These are phyloP conservation scores for Drosophila flavopinicola DNA, from an alignment of 2,888 invertebrate genomes.

Conservation along the genomic window DNA sequence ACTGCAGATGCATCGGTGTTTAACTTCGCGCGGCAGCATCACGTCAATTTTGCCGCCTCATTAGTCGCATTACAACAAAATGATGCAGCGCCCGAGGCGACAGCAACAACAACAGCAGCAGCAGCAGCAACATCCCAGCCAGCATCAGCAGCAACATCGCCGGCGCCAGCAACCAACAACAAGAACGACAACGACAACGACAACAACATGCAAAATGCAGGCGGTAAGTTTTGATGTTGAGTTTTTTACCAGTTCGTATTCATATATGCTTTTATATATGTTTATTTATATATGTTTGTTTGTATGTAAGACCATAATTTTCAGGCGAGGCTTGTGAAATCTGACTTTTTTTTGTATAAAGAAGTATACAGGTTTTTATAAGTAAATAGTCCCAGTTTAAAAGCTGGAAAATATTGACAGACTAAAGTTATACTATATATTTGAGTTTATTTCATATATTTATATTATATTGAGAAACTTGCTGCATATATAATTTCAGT, in stretches of 20 bases:
- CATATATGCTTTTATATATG: constrained; percentile 18
- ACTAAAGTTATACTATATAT: too few species aligned
- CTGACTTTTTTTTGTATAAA: too few species aligned
- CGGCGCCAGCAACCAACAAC: constrained; percentile 67
- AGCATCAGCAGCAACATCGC: constrained; percentile 41
- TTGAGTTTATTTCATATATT: too few species aligned
- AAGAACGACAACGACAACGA: constrained; percentile 50
- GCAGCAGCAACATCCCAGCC: constrained; percentile 40
- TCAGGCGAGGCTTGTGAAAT: constrained; percentile 10
- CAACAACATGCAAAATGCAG: constrained; percentile 73
- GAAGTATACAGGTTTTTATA: too few species aligned
- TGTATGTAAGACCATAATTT: constrained; percentile 7
- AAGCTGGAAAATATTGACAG: too few species aligned
- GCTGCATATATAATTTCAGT: too few species aligned
- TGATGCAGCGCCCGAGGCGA: constrained; percentile 72
- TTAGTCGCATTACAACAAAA: constrained; percentile 77
- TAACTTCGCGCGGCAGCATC: constrained; percentile 67
- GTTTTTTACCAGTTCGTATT: constrained; percentile 19
- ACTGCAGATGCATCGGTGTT: constrained; percentile 50
- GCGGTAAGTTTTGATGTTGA: constrained; percentile 72
- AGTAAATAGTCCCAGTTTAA: too few species aligned
- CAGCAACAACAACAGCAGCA: constrained; percentile 36
- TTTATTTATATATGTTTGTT: constrained; percentile 22
- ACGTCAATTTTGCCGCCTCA: constrained; percentile 79
- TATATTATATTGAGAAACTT: too few species aligned